Base-by-base conservation (phyloP, 2,113 vertebrate genomes). In the Calypte anna region DNA sequence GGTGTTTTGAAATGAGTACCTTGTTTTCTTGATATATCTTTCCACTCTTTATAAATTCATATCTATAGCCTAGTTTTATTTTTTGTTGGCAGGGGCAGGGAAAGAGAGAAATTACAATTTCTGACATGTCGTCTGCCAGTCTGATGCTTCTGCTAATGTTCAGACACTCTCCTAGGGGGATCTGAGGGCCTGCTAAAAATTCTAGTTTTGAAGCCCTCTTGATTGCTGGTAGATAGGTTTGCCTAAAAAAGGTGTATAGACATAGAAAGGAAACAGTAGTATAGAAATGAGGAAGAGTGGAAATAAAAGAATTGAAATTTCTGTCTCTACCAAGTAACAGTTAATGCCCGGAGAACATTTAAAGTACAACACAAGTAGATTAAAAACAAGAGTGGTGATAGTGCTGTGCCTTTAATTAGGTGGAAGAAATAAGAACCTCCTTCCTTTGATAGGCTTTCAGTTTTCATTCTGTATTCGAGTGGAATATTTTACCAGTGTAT, bases 51-150 rank as follows among this genome's bases (percentile, higher is more conserved):
- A 74, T 92, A 91, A 77, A 66, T 44, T n/a, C 2, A 0, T 68
- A 25, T 59, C 12, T 86, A 19, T 67, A 70, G 5, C 44, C 55
- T 33, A 70, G 58, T 61, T 84, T 96, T 84, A 77, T 70, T 75
- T 54, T 86, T 93, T 79, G 68, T 86, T 82, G 74, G 23, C 6
- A 11, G 43, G 36, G 46, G 12, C 9, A 23, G 79, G 63, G 53
- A 30, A 92, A 91, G 74, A 48, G 78, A 93, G 79, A 25, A 4
- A 2, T 82, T 92, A 73, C 44, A 38, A 43, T 70, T 82, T 75
- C 77, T 93, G 90, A 74, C 74, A 33, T 61, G 92, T 86, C 51
- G 68, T 82, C 92, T 97, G 40, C 73, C 72, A 51, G 43, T 30
- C 82, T 82, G 72, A 48, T 82, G 38, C 80, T 73, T 91, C 78